Base-by-base conservation (phyloP, 2,113 vertebrate genomes). In the Saguinus imperator region DNA sequence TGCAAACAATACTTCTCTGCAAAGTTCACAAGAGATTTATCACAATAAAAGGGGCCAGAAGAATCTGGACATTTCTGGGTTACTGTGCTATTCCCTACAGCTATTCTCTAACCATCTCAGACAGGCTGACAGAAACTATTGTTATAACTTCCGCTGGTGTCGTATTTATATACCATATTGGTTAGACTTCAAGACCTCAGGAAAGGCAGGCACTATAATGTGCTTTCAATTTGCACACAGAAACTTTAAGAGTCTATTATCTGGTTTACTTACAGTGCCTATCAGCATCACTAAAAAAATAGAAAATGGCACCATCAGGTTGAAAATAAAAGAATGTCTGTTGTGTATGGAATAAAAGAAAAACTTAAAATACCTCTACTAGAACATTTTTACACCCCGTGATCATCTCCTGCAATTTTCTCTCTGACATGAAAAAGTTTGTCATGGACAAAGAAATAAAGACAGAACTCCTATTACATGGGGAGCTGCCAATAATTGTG, bases 1-100 rank as follows among this genome's bases (percentile, higher is more conserved):
- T 84, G 92, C 94, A 96, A 94, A 97, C 94, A 96, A 96, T 89
- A 93, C 83, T 29, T 88, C 97, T 96, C 79, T 89, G 76, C 90
- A 98, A 87, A 97, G 95, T 93, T 95, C 97, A 95, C 89, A 96
- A 97, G 97, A 98, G 82, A 98, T 98, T 97, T 98, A 95, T 98
- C 97, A 97, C 97, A 97, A 97, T 84, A 85, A 96, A 98, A 98
- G 96, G 91, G 92, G 88, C 93, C 95, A 93, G 90, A 98, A 98
- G 95, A 97, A 98, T 91, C 50, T 97, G 96, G 98, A 98, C 84
- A 81, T 97, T 97, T 98, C 89, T 97, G 93, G 97, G 97, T 98
- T 98, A 96, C 97, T 94, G 61, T 98, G 86, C 93, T 97, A 97
- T 98, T 98, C 96, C 82, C 92, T 68, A 58, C 96, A 0, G 87